A percentile compares a stretch with the other conserved stretches of the same genome.
phyloP scores from a whole-genome alignment of 2,888 invertebrate genomes.

The Arge pagana region DNA sequence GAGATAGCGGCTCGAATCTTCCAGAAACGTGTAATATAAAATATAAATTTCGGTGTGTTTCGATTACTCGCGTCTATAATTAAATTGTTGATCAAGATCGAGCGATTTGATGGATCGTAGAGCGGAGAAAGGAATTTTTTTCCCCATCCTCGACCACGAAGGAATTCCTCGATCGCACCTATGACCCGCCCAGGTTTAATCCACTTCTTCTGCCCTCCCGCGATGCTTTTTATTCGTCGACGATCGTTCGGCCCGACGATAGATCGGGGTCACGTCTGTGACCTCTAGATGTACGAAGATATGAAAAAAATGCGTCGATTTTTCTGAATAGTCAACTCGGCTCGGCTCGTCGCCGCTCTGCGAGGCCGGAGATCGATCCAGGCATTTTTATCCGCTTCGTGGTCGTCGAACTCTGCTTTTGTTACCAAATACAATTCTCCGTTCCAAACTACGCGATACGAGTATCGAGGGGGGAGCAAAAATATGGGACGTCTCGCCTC shows the following conservation, averaged over 20 bases:
- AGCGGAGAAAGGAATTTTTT: slow-evolving; percentile 4
- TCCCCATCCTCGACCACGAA: no score
- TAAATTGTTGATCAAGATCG: slow-evolving; percentile 19
- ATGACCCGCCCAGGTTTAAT: slow-evolving; percentile 1
- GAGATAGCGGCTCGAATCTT: neutral
- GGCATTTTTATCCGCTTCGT: no score
- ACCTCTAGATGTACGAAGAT: no score
- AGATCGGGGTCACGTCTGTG: neutral
- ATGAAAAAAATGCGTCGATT: no score
- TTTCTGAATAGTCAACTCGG: no score
- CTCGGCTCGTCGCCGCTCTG: no score
- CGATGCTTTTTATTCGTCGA: neutral
- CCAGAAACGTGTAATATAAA: slow-evolving; percentile 3
- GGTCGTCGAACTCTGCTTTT: no score
- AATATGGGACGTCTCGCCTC: no score
- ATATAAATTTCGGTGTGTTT: slow-evolving; percentile 6
- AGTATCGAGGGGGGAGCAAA: no score
- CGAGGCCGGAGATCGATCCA: no score
- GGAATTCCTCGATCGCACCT: slow-evolving; percentile 5
- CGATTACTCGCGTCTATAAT: slow-evolving; percentile 14
- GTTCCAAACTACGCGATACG: no score
- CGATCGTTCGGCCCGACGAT: neutral
- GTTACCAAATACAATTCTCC: no score
- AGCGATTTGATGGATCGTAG: slow-evolving; percentile 15
- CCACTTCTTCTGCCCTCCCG: slow-evolving; percentile 5